A percentile compares a stretch with the other conserved stretches of the same genome.
phyloP scores from a whole-genome alignment of 1,140 invertebrate genomes.

The Medauroidea extradentata region DNA sequence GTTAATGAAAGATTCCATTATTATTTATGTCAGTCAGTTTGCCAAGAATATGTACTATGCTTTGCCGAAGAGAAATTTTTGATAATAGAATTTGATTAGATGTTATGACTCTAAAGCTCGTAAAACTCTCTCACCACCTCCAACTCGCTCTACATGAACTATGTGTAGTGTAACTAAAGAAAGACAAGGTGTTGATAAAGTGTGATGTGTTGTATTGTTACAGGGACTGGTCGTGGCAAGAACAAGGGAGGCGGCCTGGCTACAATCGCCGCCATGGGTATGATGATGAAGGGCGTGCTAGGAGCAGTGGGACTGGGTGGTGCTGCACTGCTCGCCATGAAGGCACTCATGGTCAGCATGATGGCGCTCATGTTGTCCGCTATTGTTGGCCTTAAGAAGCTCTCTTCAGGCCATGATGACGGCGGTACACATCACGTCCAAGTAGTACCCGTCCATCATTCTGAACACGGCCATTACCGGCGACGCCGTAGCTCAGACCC shows the following conservation, averaged over 20 bases:
- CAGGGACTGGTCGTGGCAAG: constrained; percentile 17
- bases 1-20: no score
- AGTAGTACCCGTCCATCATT: constrained; percentile 12
- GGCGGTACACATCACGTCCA: constrained; percentile 10
- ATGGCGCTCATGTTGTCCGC: constrained; percentile 67
- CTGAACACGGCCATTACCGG: constrained; percentile 46
- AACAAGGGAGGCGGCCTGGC: constrained; percentile 30
- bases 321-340: constrained; percentile 66
- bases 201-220: neutral
- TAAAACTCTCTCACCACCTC: no score
- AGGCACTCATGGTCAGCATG: constrained; percentile 53
- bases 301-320: constrained; percentile 66
- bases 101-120: no score
- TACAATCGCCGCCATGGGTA: constrained; percentile 50
- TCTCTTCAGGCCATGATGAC: constrained; percentile 52
- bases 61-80: no score
- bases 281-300: constrained; percentile 67
- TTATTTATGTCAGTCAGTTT: no score
- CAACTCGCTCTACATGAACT: no score
- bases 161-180: constrained; percentile 30
- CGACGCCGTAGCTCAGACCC: constrained; percentile 53
- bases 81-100: no score
- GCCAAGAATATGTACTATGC: no score
- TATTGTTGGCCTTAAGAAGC: constrained; percentile 66
- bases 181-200: constrained; percentile 33